Base-by-base conservation (phyloP, 2,888 invertebrate genomes). In the Cactoblastis cactorum region DNA sequence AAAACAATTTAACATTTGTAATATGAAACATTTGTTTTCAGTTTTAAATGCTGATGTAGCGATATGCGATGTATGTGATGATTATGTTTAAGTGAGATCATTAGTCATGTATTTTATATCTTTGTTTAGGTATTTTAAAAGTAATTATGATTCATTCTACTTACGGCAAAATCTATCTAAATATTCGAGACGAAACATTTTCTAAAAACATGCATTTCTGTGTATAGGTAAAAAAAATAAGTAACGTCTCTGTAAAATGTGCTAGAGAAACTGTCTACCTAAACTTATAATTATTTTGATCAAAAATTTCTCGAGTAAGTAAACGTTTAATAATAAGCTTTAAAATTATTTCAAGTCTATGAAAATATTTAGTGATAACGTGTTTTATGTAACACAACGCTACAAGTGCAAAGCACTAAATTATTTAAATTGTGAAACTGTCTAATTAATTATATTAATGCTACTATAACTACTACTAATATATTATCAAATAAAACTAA, bases 381-480 rank as follows among this genome's bases (percentile, higher is more conserved):
- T 28, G 6, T 14, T 11, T 35, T n/a, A 9, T 4, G 19, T 38
- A 22, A 41, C 6, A 24, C 14, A 41, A 41, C 1, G 22, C 41
- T 41, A 41, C 41, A 8, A 5, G 24, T 43, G 28, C 43, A 43
- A 43, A 43, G 43, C 28, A 17, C 28, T 43, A 32, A 15, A n/a
- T n/a, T n/a, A n/a, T 39, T 19, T 14, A 43, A 24, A 9, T 32
- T 4, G 28, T 43, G 32, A 32, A 17, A 43, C 5, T 28, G 28
- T 15, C 28, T 43, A 43, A 14, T 17, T 43, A 4, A 11, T 43
- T 28, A 43, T 28, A 43, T 28, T 28, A 19, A 43, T 46, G 33
- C 45, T 46, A 22, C 19, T 15, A 14, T 15, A 18, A 45, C 8
- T 32, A 32, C 15, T n/a, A n/a, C n/a, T n/a, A n/a, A n/a, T n/a